Conservation (phyloP, 2,113 vertebrate genomes). For the Halichoerus grypus region DNA sequence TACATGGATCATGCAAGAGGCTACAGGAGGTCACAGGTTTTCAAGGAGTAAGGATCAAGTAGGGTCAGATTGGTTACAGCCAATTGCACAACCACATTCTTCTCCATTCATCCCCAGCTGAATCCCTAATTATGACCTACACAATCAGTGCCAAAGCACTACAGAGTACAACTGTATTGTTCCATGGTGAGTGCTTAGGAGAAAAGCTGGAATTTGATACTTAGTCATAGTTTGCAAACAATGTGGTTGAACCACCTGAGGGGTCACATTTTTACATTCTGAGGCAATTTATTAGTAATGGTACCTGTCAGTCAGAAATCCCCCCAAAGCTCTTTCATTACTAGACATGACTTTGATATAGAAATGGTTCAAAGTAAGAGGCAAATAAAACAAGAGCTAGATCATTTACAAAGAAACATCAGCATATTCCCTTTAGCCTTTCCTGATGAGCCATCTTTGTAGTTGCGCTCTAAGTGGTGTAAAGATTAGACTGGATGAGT, state of each 20-base stretch:
- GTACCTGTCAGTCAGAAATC: slow-evolving; percentile 84
- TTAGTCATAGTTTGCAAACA: slow-evolving; percentile 93
- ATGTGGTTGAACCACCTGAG: slow-evolving; percentile 85
- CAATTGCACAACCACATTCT: slow-evolving; percentile 83
- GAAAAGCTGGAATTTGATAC: slow-evolving; percentile 88
- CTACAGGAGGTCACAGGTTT: slow-evolving; percentile 71
- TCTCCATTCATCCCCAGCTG: slow-evolving; percentile 77
- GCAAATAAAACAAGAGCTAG: slow-evolving; percentile 57
- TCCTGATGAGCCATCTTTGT: slow-evolving; percentile 57
- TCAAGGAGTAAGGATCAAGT: slow-evolving; percentile 73
- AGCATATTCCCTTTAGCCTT: slow-evolving; percentile 48
- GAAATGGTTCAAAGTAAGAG: slow-evolving; percentile 71
- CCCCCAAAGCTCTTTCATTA: slow-evolving; percentile 71
- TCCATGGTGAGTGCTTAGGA: slow-evolving; percentile 81
- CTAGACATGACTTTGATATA: slow-evolving; percentile 52
- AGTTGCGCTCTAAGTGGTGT: slow-evolving; percentile 25
- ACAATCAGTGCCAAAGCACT: slow-evolving; percentile 73
- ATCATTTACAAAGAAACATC: slow-evolving; percentile 59
- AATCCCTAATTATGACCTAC: slow-evolving; percentile 81
- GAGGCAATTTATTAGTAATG: slow-evolving; percentile 85
- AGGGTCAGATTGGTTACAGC: slow-evolving; percentile 82
- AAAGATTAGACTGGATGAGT: slow-evolving; percentile 51
- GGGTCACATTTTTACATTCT: slow-evolving; percentile 87
- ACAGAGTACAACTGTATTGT: slow-evolving; percentile 76
- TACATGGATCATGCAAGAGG: slow-evolving; percentile 79